Percentiles rank a stretch among this genome's conserved stretches.
Evolutionary conservation across 2,888 invertebrate genomes (phyloP).

Genomic region (Deilephila porcellus): DNA sequence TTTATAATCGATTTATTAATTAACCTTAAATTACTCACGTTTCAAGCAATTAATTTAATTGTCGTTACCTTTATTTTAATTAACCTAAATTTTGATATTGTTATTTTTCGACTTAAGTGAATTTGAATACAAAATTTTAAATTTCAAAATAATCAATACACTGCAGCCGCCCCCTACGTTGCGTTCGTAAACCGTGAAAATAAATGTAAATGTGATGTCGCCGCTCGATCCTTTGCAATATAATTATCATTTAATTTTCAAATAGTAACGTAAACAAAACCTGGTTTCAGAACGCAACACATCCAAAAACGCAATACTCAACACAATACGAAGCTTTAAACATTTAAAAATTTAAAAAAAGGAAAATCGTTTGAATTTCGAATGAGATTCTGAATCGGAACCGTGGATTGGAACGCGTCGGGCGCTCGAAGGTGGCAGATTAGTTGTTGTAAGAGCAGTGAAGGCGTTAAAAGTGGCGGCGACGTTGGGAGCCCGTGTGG

Average conservation of each 20-base stretch:
- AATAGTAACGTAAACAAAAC: slow-evolving; percentile 40
- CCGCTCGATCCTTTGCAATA: slow-evolving; percentile 39
- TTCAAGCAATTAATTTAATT: slow-evolving; percentile 6
- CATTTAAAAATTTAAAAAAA: slow-evolving; percentile 42
- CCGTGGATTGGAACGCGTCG: slow-evolving; percentile 38
- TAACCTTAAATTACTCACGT: slow-evolving; percentile 29
- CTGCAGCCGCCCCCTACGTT: slow-evolving; percentile 29
- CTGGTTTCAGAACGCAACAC: slow-evolving; percentile 59
- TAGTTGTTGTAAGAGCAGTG: slow-evolving; percentile 52
- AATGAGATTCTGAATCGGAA: slow-evolving; percentile 39
- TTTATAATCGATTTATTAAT: slow-evolving; percentile 29
- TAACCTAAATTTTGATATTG: slow-evolving; percentile 5
- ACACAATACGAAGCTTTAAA: slow-evolving; percentile 58
- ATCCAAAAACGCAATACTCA: slow-evolving; percentile 41
- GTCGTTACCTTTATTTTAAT: slow-evolving; percentile 23
- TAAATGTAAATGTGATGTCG: slow-evolving; percentile 32
- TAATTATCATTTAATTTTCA: slow-evolving; percentile 34
- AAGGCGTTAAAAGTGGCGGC: slow-evolving; percentile 76
- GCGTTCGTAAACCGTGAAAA: slow-evolving; percentile 23
- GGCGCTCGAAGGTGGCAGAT: slow-evolving; percentile 45
- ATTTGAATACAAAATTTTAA: background rate
- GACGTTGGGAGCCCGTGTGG: slow-evolving; percentile 74
- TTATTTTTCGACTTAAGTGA: background rate
- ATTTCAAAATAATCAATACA: background rate
- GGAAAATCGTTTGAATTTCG: slow-evolving; percentile 34